phyloP scores from a whole-genome alignment of 2,888 invertebrate species.

The Campopleginae sp. region DNA sequence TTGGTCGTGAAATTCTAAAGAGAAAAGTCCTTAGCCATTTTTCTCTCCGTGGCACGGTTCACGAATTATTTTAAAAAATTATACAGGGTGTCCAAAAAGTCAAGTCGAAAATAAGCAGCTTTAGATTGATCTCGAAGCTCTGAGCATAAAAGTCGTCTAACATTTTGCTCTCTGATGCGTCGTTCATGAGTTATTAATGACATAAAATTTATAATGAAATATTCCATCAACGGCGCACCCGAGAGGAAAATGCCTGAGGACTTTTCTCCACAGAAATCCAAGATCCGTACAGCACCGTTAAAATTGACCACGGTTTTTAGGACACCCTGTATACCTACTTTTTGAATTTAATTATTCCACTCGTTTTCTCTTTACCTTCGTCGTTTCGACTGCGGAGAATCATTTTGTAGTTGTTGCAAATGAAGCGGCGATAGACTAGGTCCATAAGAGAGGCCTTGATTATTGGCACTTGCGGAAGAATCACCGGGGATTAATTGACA shows the following conservation, averaged over 20 bases:
- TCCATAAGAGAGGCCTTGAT: conserved; percentile 80
- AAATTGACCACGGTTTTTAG: background rate
- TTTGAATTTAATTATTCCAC: background rate
- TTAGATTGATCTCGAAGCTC: background rate
- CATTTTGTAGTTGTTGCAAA: conserved; percentile 77
- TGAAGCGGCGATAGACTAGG: conserved; percentile 80
- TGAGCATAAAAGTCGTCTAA: background rate
- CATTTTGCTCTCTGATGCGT: background rate
- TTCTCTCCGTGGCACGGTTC: background rate
- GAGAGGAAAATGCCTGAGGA: background rate
- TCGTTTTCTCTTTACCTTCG: conserved; percentile 75
- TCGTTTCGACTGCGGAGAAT: conserved; percentile 78
- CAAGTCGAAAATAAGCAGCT: background rate
- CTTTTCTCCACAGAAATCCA: background rate
- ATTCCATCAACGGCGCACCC: background rate
- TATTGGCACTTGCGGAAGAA: conserved; percentile 72
- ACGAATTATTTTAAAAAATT: background rate
- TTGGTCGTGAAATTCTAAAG: background rate
- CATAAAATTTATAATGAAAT: background rate
- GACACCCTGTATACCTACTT: background rate
- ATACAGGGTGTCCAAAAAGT: conserved; percentile 4
- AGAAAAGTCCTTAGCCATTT: background rate
- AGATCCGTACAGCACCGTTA: background rate
- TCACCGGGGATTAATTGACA: conserved; percentile 56
- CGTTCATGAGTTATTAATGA: background rate